Conservation (phyloP, 2,113 vertebrate species). For the Nestor notabilis region DNA sequence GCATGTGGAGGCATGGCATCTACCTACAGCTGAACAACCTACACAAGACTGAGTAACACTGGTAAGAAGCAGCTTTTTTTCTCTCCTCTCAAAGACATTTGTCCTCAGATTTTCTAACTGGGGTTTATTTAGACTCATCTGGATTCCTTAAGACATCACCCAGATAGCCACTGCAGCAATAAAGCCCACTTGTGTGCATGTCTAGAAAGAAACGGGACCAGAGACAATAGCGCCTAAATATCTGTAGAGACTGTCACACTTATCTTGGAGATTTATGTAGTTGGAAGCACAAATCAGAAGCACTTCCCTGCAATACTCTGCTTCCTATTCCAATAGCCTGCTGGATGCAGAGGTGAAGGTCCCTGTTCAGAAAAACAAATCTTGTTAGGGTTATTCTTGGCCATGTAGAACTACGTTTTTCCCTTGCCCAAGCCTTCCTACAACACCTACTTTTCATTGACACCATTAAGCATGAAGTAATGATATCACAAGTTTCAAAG, state of each 20-base stretch:
- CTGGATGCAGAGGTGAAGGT: not conserved
- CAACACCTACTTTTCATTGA: not conserved
- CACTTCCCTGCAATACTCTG: not conserved
- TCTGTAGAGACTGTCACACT: not conserved
- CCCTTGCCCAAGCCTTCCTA: not conserved
- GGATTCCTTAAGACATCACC: not conserved
- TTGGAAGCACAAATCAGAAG: not conserved
- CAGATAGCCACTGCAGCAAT: not conserved
- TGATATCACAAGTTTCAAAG: not conserved
- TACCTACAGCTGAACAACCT: conserved; percentile 36
- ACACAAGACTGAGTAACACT: conserved; percentile 29
- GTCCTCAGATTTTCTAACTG: not conserved
- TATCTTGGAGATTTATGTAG: not conserved
- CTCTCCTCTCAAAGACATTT: not conserved
- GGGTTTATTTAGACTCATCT: not conserved
- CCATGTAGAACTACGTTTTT: not conserved
- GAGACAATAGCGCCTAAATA: not conserved
- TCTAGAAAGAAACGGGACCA: not conserved
- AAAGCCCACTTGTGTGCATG: not conserved
- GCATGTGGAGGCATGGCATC: conserved; percentile 19
- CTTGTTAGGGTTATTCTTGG: not conserved
- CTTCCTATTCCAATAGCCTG: not conserved
- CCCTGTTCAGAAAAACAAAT: not conserved
- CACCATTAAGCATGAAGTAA: not conserved
- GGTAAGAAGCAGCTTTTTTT: not conserved